These are phyloP conservation scores for Acheta domesticus DNA, from an alignment of 2,888 invertebrate species.

Conservation along the genomic window DNA sequence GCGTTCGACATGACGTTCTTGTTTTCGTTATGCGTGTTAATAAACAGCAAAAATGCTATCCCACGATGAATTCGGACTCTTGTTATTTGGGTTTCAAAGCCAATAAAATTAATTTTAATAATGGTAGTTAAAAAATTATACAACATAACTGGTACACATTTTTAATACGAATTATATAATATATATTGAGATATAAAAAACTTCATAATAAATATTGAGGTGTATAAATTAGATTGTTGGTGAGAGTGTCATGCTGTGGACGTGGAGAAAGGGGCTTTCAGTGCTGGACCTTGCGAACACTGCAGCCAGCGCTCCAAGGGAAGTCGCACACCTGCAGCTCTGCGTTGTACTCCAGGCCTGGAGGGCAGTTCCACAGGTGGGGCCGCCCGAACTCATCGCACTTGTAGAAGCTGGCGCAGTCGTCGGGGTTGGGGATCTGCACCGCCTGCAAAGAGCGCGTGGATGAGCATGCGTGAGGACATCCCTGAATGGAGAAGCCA, in stretches of 20 bases:
- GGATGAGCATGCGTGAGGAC: background rate
- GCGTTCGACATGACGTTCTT: too few species aligned
- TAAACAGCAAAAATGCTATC: too few species aligned
- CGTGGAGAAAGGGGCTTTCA: background rate
- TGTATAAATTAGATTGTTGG: background rate
- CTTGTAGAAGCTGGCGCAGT: constrained; percentile 30
- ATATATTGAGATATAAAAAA: too few species aligned
- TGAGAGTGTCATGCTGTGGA: background rate
- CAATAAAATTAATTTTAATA: too few species aligned
- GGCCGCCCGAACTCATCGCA: constrained; percentile 29
- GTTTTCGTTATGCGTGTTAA: too few species aligned
- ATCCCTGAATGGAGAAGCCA: too few species aligned
- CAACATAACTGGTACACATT: too few species aligned
- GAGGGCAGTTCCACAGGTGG: constrained; percentile 24
- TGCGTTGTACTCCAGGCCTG: constrained; percentile 32
- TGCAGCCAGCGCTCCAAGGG: constrained; percentile 21
- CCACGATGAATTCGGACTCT: too few species aligned
- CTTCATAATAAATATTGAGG: too few species aligned
- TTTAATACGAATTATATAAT: too few species aligned
- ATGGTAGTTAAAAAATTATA: too few species aligned
- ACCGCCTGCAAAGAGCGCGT: background rate
- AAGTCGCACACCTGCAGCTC: constrained; percentile 31
- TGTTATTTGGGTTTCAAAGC: too few species aligned
- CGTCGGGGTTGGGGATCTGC: constrained; percentile 28
- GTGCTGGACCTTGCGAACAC: background rate